Base-by-base conservation (phyloP, 37 sponge, comb jelly and placozoan genomes). In the Chondrilla cf. caribensis region DNA sequence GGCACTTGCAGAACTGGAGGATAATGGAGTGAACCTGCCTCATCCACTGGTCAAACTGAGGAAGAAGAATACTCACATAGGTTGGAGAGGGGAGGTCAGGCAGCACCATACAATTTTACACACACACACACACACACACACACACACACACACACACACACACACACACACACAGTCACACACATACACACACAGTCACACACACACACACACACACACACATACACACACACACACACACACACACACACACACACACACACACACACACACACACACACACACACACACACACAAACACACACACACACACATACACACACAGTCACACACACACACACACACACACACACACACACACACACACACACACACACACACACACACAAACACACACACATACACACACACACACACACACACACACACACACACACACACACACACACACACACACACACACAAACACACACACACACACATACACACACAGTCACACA, bases 31-130 rank as follows among this genome's bases (percentile, higher is more conserved):
- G 60, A 14, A 86, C 41, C 33, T n/a, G 35, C 33, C 72, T 54
- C 86, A 86, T 86, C 54, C 70, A 19, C 44, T 60, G 39, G 28
- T 86, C 86, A 81, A 58, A 86, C 86, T 86, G 62, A 17, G 37
- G 28, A 44, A 58, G 15, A 32, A 57, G 28, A 17, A 19, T 0
- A 29, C 64, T 19, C 5, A 19, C 22, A 28, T 26, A 15, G 64
- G 24, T 5, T 60, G 17, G 57, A 54, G 57, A 18, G 57, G 57
- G 57, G 57, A 54, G 57, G 17, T n/a, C n/a, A n/a, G n/a, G n/a
- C n/a, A n/a, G n/a, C n/a, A n/a, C n/a, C n/a, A n/a, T n/a, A n/a
- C n/a, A n/a, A n/a, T n/a, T n/a, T n/a, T n/a, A n/a, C n/a, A n/a
- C n/a, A n/a, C n/a, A n/a, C n/a, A n/a, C 1, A 25, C 43, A 39